Base-by-base conservation (phyloP, 2,888 invertebrate genomes). In the Maniola hyperantus region DNA sequence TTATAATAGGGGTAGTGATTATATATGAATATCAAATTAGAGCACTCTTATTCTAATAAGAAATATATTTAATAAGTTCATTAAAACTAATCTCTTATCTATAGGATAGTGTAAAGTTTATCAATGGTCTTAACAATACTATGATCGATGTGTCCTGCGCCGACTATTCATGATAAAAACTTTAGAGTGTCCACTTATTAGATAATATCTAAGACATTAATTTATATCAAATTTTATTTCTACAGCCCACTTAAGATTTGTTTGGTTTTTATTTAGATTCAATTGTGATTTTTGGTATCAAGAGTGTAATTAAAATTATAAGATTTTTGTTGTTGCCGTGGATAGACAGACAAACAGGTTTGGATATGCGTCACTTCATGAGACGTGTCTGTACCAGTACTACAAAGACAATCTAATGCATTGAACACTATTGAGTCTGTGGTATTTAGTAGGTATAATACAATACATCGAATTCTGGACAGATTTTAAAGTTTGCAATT, bases 101-200 rank as follows among this genome's bases (percentile, higher is more conserved):
- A 48, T 73, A 74, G 68, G 73, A 72, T 78, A 79, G 77, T 87
- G 83, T 87, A 81, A 76, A 69, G 74, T 78, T 89, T 88, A 89
- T 90, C 88, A 84, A 80, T 77, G 71, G 78, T 85, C 77, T 82
- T 79, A 77, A 90, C 83, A 83, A 88, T 89, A 89, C 88, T 83
- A 88, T 91, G 91, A 91, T 90, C 79, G 91, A 91, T 91, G 88
- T 69, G 76, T 48, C 66, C 54, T 68, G 62, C 18, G 67, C 66
- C 67, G 68, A 67, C 71, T 72, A 63, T 67, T 68, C 65, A 62
- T 76, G 75, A 76, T 76, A 75, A 74, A 71, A 64, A 51, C 66
- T 60, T 65, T 66, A 66, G 36, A 66, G 54, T 67, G 64, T 70
- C 60, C 67, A 57, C 66, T 72, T 65, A 68, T 67, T 64, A 71